These are phyloP conservation scores for Belonocnema kinseyi DNA, from an alignment of 1,140 invertebrate genomes.

Conservation along the genomic window DNA sequence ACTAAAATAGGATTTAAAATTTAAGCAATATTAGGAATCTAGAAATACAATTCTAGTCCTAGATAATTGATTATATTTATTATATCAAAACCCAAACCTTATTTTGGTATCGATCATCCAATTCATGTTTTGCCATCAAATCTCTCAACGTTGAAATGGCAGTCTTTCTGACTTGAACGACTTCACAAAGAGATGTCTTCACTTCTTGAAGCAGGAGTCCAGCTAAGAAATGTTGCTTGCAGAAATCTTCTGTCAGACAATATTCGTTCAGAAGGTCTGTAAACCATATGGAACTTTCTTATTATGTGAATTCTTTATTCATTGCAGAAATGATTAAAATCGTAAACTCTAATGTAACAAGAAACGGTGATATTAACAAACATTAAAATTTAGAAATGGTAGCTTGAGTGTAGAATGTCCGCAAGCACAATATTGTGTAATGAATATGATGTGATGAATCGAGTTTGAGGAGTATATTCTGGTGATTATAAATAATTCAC, in stretches of 20 bases:
- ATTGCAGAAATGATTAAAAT: too few relatives aligned
- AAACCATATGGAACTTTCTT: constrained; percentile 53
- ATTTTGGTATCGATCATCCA: constrained; percentile 92
- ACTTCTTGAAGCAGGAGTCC: constrained; percentile 87
- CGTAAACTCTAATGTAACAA: too few relatives aligned
- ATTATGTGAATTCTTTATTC: background rate
- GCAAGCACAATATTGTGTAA: too few relatives aligned
- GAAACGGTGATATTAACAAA: too few relatives aligned
- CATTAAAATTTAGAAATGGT: too few relatives aligned
- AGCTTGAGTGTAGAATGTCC: too few relatives aligned
- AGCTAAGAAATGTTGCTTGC: constrained; percentile 91
- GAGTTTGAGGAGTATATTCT: too few relatives aligned
- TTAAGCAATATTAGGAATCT: too few relatives aligned
- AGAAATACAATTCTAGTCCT: background rate
- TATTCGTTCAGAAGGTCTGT: constrained; percentile 72
- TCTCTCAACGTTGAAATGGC: constrained; percentile 89
- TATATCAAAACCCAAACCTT: constrained; percentile 64
- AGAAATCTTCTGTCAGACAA: constrained; percentile 87
- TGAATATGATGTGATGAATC: too few relatives aligned
- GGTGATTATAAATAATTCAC: too few relatives aligned
- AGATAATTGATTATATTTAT: constrained; percentile 27
- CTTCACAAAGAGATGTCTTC: constrained; percentile 87
- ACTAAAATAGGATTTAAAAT: too few relatives aligned
- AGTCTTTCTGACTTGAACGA: constrained; percentile 85
- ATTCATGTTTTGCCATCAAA: constrained; percentile 93